Conservation (phyloP, 2,888 invertebrate species). For the Anoplius nigerrimus region DNA sequence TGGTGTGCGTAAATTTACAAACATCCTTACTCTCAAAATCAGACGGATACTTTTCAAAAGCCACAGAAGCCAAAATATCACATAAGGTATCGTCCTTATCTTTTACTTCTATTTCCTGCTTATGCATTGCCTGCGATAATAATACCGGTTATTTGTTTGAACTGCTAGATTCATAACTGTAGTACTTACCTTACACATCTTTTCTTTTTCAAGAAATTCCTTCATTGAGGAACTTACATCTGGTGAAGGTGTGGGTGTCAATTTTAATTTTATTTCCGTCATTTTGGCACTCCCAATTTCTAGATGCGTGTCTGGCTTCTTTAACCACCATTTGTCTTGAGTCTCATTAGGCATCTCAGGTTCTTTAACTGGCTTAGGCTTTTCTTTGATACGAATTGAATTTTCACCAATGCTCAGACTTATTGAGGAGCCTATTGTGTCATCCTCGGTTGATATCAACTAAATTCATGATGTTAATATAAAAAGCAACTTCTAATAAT, state of each 20-base stretch:
- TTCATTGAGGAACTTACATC: conserved; percentile 69
- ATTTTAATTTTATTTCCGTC: conserved; percentile 40
- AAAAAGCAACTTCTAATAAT: no score
- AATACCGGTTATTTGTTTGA: neutral
- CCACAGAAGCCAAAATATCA: conserved; percentile 67
- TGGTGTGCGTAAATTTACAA: neutral
- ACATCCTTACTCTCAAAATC: conserved; percentile 69
- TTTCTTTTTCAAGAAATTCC: conserved; percentile 70
- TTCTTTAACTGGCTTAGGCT: conserved; percentile 46
- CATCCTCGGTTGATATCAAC: conserved; percentile 55
- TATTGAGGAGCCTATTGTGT: conserved; percentile 63
- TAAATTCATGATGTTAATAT: conserved; percentile 1
- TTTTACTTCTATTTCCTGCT: conserved; percentile 55
- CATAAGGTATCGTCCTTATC: conserved; percentile 68
- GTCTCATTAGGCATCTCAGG: neutral
- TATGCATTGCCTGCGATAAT: conserved; percentile 54
- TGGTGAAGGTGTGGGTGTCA: conserved; percentile 54
- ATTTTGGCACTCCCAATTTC: conserved; percentile 43
- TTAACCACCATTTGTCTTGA: conserved; percentile 64
- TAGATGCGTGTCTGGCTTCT: conserved; percentile 58
- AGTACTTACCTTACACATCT: conserved; percentile 65
- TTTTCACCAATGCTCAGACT: conserved; percentile 66
- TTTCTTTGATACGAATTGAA: conserved; percentile 64
- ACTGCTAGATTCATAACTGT: neutral
- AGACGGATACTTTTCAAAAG: conserved; percentile 70